Conservation (phyloP, 2,888 invertebrate genomes). For the Polydrusus pterygomalis region DNA sequence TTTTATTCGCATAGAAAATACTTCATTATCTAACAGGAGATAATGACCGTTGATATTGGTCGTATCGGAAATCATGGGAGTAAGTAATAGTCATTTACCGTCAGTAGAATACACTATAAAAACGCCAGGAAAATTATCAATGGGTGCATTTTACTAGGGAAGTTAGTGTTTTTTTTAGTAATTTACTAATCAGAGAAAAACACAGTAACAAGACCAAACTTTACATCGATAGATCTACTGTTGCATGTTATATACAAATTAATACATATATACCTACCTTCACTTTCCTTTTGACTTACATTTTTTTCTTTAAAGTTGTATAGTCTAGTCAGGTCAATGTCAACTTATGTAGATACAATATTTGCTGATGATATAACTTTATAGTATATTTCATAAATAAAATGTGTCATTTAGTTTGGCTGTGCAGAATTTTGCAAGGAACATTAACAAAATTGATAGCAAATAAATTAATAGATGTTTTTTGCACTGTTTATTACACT, state of each 20-base stretch:
- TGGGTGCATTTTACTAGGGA: no score
- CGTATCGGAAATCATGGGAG: neutral
- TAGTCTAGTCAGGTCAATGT: slow-evolving; percentile 2
- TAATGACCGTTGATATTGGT: neutral
- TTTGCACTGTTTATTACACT: no score
- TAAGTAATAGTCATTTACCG: no score
- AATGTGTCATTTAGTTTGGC: neutral
- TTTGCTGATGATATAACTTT: neutral
- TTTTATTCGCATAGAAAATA: neutral
- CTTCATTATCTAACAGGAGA: neutral
- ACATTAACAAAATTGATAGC: neutral
- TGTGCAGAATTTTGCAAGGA: neutral
- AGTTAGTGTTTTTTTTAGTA: no score
- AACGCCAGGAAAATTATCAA: no score
- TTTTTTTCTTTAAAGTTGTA: neutral
- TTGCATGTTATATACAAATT: neutral
- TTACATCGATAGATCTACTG: no score
- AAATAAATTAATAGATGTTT: neutral
- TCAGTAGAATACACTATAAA: no score
- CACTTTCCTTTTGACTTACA: slow-evolving; percentile 7
- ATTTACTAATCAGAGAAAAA: no score
- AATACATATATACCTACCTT: neutral
- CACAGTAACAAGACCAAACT: no score
- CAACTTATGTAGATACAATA: slow-evolving; percentile 1
- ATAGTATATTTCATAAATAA: slow-evolving; percentile 7